Evolutionary conservation across 2,797 vertebrate genomes (phyloP).

Genomic region (Monodelphis domestica): DNA sequence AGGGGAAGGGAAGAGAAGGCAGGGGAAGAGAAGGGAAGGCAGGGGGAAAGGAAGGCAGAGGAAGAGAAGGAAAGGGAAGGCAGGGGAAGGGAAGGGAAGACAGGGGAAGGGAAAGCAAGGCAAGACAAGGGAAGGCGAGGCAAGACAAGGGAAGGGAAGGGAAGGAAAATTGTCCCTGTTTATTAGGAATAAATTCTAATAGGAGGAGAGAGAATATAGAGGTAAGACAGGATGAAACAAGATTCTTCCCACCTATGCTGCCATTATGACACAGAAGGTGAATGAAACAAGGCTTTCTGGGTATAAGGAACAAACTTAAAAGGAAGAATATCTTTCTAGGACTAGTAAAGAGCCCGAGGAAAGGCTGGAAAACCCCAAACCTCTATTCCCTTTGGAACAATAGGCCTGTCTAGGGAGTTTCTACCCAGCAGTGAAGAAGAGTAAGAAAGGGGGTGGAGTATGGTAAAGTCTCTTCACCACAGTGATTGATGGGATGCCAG

Average conservation of each 20-base stretch:
- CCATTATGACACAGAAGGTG: neutral
- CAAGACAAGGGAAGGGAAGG: no score
- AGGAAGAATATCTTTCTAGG: neutral
- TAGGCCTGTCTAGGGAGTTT: neutral
- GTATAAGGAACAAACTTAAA: neutral
- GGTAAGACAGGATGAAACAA: neutral
- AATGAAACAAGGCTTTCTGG: neutral
- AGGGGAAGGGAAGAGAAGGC: no score
- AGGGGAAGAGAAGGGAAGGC: no score
- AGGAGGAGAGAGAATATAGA: neutral
- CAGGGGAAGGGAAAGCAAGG: no score
- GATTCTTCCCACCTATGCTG: fast-evolving
- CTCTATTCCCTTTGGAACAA: neutral
- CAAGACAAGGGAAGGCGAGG: no score
- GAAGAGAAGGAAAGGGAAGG: no score
- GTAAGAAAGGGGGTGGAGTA: neutral
- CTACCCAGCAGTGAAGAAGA: neutral
- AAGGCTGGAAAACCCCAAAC: neutral
- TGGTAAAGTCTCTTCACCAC: neutral
- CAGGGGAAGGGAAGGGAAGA: no score
- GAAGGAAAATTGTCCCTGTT: no score
- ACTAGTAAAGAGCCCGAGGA: neutral
- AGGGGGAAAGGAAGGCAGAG: no score
- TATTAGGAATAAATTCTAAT: neutral
- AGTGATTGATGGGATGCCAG: neutral